phyloP scores from a whole-genome alignment of 1,140 invertebrate genomes.

The Platyscapa corneri region DNA sequence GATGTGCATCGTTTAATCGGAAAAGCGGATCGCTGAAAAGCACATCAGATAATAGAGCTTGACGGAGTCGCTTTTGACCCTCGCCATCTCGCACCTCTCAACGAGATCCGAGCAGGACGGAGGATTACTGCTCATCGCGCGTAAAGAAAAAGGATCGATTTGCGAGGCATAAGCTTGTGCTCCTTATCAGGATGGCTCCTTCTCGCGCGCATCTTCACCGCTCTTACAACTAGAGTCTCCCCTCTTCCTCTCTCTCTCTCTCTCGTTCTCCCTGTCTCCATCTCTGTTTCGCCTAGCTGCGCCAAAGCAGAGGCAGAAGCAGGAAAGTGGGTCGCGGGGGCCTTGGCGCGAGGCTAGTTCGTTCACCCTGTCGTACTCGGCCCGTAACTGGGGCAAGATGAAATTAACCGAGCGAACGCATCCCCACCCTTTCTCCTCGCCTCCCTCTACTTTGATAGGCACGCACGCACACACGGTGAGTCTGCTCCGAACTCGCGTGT shows the following conservation, averaged over 20 bases:
- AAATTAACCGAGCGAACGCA: constrained; percentile 72
- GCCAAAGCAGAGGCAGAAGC: constrained; percentile 26
- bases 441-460: constrained; percentile 22
- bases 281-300: constrained; percentile 54
- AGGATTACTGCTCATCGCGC: too few relatives aligned
- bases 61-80: too few relatives aligned
- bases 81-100: too few relatives aligned
- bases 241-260: constrained; percentile 29
- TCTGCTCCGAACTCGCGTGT: constrained; percentile 54
- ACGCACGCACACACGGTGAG: constrained; percentile 39
- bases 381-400: constrained; percentile 76
- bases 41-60: too few relatives aligned
- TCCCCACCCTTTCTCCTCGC: constrained; percentile 47
- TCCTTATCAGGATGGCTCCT: too few relatives aligned
- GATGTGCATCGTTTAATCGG: too few relatives aligned
- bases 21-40: too few relatives aligned
- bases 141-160: too few relatives aligned
- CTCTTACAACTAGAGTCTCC: background rate
- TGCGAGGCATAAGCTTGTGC: background rate
- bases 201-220: background rate
- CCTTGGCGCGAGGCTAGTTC: constrained; percentile 75
- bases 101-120: too few relatives aligned
- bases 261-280: constrained; percentile 31
- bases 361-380: constrained; percentile 71
- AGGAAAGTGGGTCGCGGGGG: constrained; percentile 73